Evolutionary conservation across 2,888 invertebrate genomes (phyloP), one percentile per base, ranked within the genome.

Genomic region (Drepana falcataria): DNA sequence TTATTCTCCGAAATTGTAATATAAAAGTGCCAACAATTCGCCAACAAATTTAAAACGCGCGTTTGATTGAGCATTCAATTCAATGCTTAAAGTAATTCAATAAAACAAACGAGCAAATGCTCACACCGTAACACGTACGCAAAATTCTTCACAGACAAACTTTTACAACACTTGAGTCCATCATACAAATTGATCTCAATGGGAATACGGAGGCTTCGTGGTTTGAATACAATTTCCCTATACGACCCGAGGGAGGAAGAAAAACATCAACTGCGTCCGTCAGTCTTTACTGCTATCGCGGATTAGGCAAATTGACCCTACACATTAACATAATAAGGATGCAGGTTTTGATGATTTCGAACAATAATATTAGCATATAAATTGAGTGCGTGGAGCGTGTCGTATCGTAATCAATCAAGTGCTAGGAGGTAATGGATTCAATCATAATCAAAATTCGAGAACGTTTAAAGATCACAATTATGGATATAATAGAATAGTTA

Each of bases 281-380:
- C 9, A 9, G 6, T 9, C 9, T 9, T 3, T 44, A 9, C 44
- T 44, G 37, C 9, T 44, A 44, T 78, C 74, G 74, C 68, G 73
- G 75, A 82, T 82, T 79, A 81, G 75, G 78, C 72, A 81, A 80
- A 82, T 81, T 74, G 70, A 68, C 73, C 69, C 67, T 70, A 66
- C 69, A 71, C 68, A 82, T 83, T 81, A 81, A 78, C 82, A 85
- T 86, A 85, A 83, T 84, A 81, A 80, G 77, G 74, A 76, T 77
- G 75, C 78, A 77, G 66, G 66, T 73, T 73, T 69, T 69, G 74
- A 64, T 60, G 58, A 57, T 49, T 71, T 68, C 61, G 60, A 65
- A 59, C 59, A 52, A 62, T 58, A 58, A 56, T 71, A 82, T 87
- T 86, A 79, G 77, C 85, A 85, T 86, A 81, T 84, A 85, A 77